Base-by-base conservation (phyloP, 2,797 vertebrate genomes). In the Mastacembelus armatus region DNA sequence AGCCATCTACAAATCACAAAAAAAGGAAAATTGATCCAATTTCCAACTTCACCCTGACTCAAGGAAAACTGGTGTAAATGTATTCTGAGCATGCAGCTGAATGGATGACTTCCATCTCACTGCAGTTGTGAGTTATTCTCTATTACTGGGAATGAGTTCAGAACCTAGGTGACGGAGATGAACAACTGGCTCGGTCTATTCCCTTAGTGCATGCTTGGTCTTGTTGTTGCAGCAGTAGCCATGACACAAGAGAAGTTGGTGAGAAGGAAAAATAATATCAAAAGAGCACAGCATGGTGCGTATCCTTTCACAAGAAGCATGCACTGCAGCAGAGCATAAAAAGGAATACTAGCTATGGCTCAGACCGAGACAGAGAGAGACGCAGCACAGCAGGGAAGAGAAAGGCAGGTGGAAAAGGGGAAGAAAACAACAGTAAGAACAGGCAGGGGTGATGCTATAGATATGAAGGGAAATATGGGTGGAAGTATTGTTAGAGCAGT, bases 241-340 rank as follows among this genome's bases (percentile, higher is more conserved):
- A 58, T 71, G 85, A 84, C 78, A 83, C 85, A 39, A 78, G 81
- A 91, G 85, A 88, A 80, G 81, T 80, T 73, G 85, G 85, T 39
- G 48, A 88, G 71, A 80, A 86, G 82, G 79, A 88, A 88, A 90
- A 89, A 91, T 86, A 88, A 89, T 87, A 91, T 89, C 78, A 89
- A 82, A 89, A 86, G 87, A 88, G 77, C 87, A 78, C 88, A 90
- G 87, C 84, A 26, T 83, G 88, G 78, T 61, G 85, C 88, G 91
- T 84, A 91, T 85, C 85, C 87, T 77, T 85, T 88, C 87, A 87
- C 84, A 89, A 87, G 87, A 84, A 85, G 81, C 87, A 76, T 78
- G 81, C 73, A 73, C 87, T 76, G 85, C 81, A 86, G 85, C 76
- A 27, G 73, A 88, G 85, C 79, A 44, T 87, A 73, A 77, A 89